Percentiles rank a stretch among this genome's conserved stretches.
Evolutionary conservation across 2,797 vertebrate genomes (phyloP).

Genomic region (Coregonus suidteri): DNA sequence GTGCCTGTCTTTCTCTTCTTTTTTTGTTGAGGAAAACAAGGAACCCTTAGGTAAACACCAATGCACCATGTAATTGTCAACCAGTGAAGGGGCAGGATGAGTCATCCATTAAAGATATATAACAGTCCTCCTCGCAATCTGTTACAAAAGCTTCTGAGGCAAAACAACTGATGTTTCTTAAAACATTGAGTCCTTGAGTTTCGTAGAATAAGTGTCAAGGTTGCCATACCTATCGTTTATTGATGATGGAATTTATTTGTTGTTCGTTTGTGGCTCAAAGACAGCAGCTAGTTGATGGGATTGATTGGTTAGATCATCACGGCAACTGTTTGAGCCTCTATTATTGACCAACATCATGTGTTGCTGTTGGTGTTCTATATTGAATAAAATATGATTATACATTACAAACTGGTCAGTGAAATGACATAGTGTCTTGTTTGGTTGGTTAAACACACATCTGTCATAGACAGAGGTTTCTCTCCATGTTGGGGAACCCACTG

Average conservation of each 20-base stretch:
- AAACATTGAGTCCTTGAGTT: conserved; percentile 1
- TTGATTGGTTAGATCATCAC: neutral
- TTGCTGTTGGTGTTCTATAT: neutral
- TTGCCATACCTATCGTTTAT: neutral
- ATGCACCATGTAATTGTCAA: no score
- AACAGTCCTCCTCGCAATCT: conserved; percentile 49
- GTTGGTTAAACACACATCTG: neutral
- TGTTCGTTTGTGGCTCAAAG: neutral
- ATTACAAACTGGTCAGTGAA: neutral
- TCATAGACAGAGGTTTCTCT: neutral
- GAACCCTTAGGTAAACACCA: no score
- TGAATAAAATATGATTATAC: neutral
- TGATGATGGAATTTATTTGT: neutral
- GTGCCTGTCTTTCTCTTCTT: no score
- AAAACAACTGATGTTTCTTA: conserved; percentile 37
- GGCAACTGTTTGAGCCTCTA: neutral
- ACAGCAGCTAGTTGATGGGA: neutral
- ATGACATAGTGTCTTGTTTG: neutral
- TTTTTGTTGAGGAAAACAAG: no score
- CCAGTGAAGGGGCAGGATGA: no score
- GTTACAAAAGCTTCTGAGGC: conserved; percentile 7
- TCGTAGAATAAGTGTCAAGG: neutral
- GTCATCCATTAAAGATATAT: conserved; percentile 27
- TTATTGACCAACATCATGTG: neutral
- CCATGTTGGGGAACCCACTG: conserved; percentile 1